Conservation (phyloP, 2,888 invertebrate species). For the Synergus umbraculus region DNA sequence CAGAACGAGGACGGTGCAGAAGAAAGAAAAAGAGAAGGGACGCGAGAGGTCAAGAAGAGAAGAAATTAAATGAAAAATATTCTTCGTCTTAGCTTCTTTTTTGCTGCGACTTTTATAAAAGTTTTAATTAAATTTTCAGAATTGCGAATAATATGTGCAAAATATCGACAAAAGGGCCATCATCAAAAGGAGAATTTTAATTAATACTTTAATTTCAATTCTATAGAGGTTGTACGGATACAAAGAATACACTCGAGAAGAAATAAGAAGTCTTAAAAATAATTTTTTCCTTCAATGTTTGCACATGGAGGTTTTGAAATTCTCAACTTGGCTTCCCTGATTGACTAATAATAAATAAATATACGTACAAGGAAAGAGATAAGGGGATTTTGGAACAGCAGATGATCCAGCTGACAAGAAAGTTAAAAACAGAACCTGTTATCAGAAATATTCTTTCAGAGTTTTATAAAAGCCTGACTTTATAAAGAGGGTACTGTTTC, state of each 20-base stretch:
- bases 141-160: neutral
- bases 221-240: neutral
- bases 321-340: neutral
- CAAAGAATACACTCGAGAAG: neutral
- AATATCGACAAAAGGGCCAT: neutral
- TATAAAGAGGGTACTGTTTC: neutral
- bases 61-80: constrained; percentile 38
- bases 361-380: constrained; percentile 30
- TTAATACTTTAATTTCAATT: neutral
- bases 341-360: constrained; percentile 10
- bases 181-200: neutral
- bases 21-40: constrained; percentile 46
- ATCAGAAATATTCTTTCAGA: constrained; percentile 4
- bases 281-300: neutral
- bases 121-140: neutral
- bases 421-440: constrained; percentile 7
- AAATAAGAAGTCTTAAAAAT: neutral
- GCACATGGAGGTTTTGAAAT: neutral
- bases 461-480: neutral
- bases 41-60: constrained; percentile 39
- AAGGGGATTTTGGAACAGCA: constrained; percentile 27
- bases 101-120: neutral
- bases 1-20: constrained; percentile 43
- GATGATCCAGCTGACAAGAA: constrained; percentile 29
- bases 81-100: neutral